Percentiles rank a stretch among this genome's conserved stretches.
phyloP scores from a whole-genome alignment of 1,140 invertebrate species.

The Drosophila lacteicornis region DNA sequence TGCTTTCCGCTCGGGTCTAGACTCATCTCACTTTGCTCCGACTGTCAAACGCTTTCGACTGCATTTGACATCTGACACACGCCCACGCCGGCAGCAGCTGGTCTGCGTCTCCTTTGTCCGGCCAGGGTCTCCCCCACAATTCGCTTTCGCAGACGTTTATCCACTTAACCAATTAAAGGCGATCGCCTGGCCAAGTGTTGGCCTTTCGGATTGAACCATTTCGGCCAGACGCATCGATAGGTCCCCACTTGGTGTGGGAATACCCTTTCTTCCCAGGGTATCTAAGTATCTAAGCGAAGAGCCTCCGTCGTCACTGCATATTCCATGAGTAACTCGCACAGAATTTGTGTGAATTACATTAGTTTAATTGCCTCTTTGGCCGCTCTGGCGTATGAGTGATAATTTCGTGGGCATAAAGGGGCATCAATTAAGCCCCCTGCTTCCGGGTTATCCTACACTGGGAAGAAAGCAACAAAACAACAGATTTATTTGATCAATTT shows the following conservation, averaged over 20 bases:
- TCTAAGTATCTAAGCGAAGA: neutral
- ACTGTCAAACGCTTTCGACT: conserved; percentile 34
- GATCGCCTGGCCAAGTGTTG: conserved; percentile 38
- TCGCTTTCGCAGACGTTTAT: conserved; percentile 72
- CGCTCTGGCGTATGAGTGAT: conserved; percentile 46
- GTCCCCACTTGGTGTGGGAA: conserved; percentile 4
- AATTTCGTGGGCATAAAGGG: conserved; percentile 25
- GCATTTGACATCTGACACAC: conserved; percentile 76
- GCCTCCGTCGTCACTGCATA: neutral
- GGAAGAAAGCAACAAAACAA: conserved; percentile 6
- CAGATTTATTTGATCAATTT: conserved; percentile 73
- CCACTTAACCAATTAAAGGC: conserved; percentile 68
- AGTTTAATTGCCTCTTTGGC: conserved; percentile 57
- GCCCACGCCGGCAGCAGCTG: conserved; percentile 45
- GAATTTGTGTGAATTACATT: conserved; percentile 57
- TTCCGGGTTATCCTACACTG: conserved; percentile 43
- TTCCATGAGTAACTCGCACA: neutral
- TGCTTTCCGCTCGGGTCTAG: conserved; percentile 3
- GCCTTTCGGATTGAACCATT: conserved; percentile 19
- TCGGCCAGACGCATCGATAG: conserved; percentile 1
- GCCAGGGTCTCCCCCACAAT: conserved; percentile 49
- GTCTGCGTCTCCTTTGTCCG: conserved; percentile 40
- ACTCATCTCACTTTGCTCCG: neutral
- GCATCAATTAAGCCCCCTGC: conserved; percentile 37
- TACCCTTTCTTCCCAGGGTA: neutral